These are phyloP conservation scores for Solenopsis fugax DNA, from an alignment of 1,140 invertebrate species.

Conservation along the genomic window DNA sequence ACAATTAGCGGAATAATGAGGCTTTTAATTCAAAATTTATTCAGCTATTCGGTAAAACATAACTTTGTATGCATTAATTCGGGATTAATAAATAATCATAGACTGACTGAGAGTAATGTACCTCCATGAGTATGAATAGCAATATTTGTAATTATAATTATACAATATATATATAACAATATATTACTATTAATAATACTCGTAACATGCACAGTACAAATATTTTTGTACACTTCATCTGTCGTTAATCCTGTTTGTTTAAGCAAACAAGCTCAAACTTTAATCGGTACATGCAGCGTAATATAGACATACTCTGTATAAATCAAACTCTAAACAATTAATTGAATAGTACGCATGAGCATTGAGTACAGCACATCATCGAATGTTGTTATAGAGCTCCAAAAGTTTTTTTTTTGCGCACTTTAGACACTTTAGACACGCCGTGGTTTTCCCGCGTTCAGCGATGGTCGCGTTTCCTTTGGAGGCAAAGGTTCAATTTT, in stretches of 20 bases:
- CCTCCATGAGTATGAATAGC: conserved; percentile 10
- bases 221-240: conserved; percentile 23
- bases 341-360: neutral
- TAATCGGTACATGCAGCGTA: conserved; percentile 10
- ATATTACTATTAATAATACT: conserved; percentile 42
- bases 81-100: conserved; percentile 43
- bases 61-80: conserved; percentile 32
- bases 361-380: neutral
- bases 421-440: conserved; percentile 4
- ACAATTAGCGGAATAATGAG: conserved; percentile 5
- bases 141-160: conserved; percentile 44
- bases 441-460: conserved; percentile 27
- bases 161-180: neutral
- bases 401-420: neutral
- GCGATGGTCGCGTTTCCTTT: conserved; percentile 64
- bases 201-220: conserved; percentile 18
- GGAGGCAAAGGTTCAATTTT: conserved; percentile 72
- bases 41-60: neutral
- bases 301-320: neutral
- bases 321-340: conserved; percentile 24
- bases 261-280: conserved; percentile 26
- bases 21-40: conserved; percentile 33
- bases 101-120: conserved; percentile 1
- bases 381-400: neutral
- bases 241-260: neutral